A percentile compares a stretch with the other conserved stretches of the same genome.
Evolutionary conservation across 2,888 invertebrate genomes (phyloP).

Genomic region (Dicranocentrus wangi): DNA sequence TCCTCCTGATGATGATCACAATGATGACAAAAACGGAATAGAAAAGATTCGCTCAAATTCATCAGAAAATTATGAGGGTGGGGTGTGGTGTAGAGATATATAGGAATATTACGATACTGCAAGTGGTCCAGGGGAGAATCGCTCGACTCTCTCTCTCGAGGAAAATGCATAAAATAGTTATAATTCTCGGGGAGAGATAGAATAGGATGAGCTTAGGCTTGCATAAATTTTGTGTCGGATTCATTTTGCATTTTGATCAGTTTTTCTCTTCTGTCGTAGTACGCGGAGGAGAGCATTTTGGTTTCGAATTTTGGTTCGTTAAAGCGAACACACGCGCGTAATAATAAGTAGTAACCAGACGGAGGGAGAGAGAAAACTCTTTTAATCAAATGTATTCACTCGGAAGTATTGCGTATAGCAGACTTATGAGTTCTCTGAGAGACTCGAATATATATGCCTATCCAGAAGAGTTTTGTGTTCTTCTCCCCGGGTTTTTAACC

Average conservation of each 20-base stretch:
- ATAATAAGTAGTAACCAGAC: constrained; percentile 5
- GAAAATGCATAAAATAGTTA: background rate
- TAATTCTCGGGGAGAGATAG: background rate
- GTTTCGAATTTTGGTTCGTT: constrained; percentile 26
- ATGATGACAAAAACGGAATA: background rate
- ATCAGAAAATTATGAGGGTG: constrained; percentile 62
- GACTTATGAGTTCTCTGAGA: too few relatives aligned
- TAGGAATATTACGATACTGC: too few relatives aligned
- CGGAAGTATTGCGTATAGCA: constrained; percentile 57
- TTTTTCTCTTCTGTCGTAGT: background rate
- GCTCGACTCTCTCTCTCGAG: too few relatives aligned
- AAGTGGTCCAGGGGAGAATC: too few relatives aligned
- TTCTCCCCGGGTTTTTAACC: constrained; percentile 41
- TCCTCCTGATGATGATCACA: too few relatives aligned
- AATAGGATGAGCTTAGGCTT: too few relatives aligned
- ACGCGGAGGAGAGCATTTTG: background rate
- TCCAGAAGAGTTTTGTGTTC: too few relatives aligned
- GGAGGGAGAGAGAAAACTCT: constrained; percentile 1
- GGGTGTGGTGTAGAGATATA: constrained; percentile 1
- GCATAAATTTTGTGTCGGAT: constrained; percentile 2
- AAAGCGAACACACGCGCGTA: constrained; percentile 1
- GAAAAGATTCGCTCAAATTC: constrained; percentile 45
- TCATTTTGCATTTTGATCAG: constrained; percentile 52
- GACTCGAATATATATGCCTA: too few relatives aligned
- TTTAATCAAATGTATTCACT: constrained; percentile 59